phyloP scores from a whole-genome alignment of 2,113 vertebrate species.

The chimpanzee (Pan troglodytes) region DNA sequence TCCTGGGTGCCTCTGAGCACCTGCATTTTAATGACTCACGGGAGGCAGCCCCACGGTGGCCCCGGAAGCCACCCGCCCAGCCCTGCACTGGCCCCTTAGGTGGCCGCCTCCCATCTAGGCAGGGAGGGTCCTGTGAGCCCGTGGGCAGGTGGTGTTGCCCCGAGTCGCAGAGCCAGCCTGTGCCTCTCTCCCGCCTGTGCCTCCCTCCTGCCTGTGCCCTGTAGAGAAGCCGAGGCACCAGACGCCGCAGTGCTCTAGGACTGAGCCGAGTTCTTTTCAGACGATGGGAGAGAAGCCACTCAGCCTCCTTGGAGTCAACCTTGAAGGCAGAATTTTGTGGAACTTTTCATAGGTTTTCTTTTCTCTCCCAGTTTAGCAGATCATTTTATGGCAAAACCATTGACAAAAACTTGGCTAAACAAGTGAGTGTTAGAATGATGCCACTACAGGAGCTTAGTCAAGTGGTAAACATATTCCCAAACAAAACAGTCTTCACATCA shows the following conservation, averaged over 20 bases:
- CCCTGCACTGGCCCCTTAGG: neutral
- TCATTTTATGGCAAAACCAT: neutral
- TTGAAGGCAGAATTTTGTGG: neutral
- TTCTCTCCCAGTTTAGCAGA: neutral
- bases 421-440: neutral
- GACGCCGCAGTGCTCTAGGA: rapidly evolving
- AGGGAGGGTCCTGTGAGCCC: neutral
- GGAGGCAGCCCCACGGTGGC: no score
- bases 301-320: neutral
- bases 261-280: neutral
- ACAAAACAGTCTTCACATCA: neutral
- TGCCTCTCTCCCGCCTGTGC: neutral
- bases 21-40: rapidly evolving
- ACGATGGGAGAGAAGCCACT: neutral
- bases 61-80: no score
- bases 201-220: neutral
- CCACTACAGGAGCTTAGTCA: neutral
- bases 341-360: neutral
- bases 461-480: neutral
- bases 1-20: neutral
- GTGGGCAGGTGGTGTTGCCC: neutral
- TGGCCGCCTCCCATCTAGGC: neutral
- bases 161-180: neutral
- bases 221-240: neutral
- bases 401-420: no score